Conservation (phyloP, 1,140 invertebrate species). For the Heliconius congener region DNA sequence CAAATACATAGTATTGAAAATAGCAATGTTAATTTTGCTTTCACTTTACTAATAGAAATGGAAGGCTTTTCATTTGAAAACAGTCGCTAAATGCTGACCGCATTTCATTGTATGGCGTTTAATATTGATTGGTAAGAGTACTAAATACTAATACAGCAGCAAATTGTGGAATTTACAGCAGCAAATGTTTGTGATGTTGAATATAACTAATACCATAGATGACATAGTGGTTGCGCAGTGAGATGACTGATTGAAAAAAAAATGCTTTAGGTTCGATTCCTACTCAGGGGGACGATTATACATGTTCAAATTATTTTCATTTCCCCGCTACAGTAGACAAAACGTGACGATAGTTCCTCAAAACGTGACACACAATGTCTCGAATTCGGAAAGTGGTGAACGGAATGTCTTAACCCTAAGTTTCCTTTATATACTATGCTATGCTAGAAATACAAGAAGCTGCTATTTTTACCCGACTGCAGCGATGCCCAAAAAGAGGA, state of each 20-base stretch:
- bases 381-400: too few species aligned
- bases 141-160: background rate
- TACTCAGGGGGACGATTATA: too few species aligned
- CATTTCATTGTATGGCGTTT: constrained; percentile 3
- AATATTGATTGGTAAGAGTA: background rate
- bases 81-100: constrained; percentile 18
- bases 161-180: background rate
- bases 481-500: too few species aligned
- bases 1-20: background rate
- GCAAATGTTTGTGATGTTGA: too few species aligned
- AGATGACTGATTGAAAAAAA: background rate
- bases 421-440: too few species aligned
- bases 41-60: constrained; percentile 11
- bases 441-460: too few species aligned
- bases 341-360: too few species aligned
- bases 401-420: too few species aligned
- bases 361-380: too few species aligned
- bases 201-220: background rate
- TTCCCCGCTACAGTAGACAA: too few species aligned
- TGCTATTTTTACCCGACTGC: too few species aligned
- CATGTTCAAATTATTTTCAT: too few species aligned
- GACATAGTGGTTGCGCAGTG: background rate
- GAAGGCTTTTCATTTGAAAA: constrained; percentile 12
- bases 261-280: background rate
- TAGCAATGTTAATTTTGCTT: background rate